Conservation (phyloP, 2,888 invertebrate genomes). For the Enchytraeus crypticus region DNA sequence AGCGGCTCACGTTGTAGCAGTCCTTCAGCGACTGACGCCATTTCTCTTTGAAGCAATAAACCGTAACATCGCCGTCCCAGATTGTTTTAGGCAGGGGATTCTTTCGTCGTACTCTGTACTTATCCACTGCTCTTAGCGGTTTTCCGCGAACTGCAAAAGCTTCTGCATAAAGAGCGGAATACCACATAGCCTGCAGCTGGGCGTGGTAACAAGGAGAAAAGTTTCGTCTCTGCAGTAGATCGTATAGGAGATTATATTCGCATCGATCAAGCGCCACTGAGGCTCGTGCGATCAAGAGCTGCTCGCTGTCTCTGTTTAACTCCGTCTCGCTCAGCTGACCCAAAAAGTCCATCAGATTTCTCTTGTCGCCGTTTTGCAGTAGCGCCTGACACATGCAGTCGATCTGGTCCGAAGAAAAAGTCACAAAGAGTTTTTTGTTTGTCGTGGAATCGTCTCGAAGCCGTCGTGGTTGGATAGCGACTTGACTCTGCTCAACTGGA, state of each 20-base stretch:
- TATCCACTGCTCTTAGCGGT: background rate
- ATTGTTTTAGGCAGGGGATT: conserved; percentile 1
- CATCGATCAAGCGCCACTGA: background rate
- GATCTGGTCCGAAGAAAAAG: background rate
- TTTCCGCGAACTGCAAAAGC: background rate
- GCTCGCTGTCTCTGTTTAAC: background rate
- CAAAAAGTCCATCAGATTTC: background rate
- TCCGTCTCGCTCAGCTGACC: background rate
- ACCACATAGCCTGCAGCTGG: background rate
- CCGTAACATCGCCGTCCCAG: conserved; percentile 3
- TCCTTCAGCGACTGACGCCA: conserved; percentile 1
- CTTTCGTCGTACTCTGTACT: conserved; percentile 1
- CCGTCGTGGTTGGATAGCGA: too few species aligned
- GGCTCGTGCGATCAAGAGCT: background rate
- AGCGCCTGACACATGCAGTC: background rate
- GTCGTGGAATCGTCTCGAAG: background rate
- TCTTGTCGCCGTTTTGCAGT: background rate
- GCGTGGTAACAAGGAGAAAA: background rate
- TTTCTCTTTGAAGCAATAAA: conserved; percentile 5
- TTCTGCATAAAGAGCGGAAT: background rate
- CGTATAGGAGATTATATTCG: background rate
- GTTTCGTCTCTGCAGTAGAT: background rate
- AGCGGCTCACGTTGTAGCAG: conserved; percentile 1
- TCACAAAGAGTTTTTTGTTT: background rate
- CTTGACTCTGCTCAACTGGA: too few species aligned